Evolutionary conservation across 2,888 invertebrate genomes (phyloP).

Genomic region (Chrysomela aeneicollis): DNA sequence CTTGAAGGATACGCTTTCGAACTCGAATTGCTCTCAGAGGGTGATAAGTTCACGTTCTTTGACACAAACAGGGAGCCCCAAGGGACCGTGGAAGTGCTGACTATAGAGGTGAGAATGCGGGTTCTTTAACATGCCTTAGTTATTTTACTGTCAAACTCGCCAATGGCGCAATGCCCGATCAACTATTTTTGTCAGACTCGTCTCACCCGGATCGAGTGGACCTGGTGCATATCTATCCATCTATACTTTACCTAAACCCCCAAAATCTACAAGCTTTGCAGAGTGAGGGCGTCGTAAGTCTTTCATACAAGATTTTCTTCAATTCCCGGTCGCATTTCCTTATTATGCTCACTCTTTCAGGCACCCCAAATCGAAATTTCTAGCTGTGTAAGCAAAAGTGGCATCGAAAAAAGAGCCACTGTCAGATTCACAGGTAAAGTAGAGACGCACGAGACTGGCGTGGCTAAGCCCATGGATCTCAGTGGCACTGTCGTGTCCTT

Average conservation of each 20-base stretch:
- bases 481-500: conserved; percentile 67
- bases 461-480: conserved; percentile 67
- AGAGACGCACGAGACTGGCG: conserved; percentile 73
- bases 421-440: conserved; percentile 72
- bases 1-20: conserved; percentile 79
- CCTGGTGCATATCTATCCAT: conserved; percentile 22
- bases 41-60: conserved; percentile 77
- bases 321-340: conserved; percentile 39
- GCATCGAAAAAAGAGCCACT: conserved; percentile 69
- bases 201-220: conserved; percentile 33
- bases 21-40: conserved; percentile 71
- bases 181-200: conserved; percentile 44
- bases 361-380: conserved; percentile 63
- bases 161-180: conserved; percentile 36
- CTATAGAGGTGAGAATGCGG: conserved; percentile 67
- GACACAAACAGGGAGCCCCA: conserved; percentile 73
- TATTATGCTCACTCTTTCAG: conserved; percentile 61
- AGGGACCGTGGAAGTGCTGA: conserved; percentile 72
- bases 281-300: conserved; percentile 57
- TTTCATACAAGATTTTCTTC: conserved; percentile 47
- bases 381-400: conserved; percentile 56
- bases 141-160: conserved; percentile 29
- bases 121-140: background rate
- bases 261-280: conserved; percentile 26
- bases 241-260: conserved; percentile 31